A percentile compares a stretch with the other conserved stretches of the same genome.
Conservation (phyloP, 2,797 vertebrate species). For the Amblyraja radiata region DNA sequence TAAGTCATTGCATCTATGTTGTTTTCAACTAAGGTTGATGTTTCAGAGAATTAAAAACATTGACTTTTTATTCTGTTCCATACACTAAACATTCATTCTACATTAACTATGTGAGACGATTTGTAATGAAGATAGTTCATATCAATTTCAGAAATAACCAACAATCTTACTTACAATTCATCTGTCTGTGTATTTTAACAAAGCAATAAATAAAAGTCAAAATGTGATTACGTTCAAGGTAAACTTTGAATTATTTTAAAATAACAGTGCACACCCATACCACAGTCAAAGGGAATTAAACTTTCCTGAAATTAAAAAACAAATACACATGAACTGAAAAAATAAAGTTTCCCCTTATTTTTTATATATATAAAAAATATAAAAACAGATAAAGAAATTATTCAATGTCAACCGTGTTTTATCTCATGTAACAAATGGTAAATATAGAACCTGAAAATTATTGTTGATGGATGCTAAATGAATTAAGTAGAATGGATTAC, state of each 20-base stretch:
- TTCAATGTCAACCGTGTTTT: slow-evolving; percentile 19
- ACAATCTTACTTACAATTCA: slow-evolving; percentile 27
- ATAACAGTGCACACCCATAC: slow-evolving; percentile 33
- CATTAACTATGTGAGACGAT: neutral
- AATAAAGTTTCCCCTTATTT: slow-evolving; percentile 35
- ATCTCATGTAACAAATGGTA: neutral
- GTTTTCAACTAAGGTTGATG: slow-evolving; percentile 22
- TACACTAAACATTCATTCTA: slow-evolving; percentile 6
- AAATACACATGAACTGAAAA: slow-evolving; percentile 36
- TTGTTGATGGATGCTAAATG: neutral
- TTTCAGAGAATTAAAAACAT: neutral
- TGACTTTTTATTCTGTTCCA: neutral
- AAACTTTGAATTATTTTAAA: slow-evolving; percentile 23
- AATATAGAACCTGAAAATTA: slow-evolving; percentile 21
- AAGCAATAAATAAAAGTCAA: slow-evolving; percentile 31
- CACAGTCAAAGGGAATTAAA: neutral
- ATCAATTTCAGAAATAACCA: slow-evolving; percentile 33
- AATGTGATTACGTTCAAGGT: neutral
- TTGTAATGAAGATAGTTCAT: slow-evolving; percentile 27
- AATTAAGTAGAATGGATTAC: neutral
- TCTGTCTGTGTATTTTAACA: slow-evolving; percentile 17
- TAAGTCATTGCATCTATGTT: neutral
- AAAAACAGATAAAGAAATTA: slow-evolving; percentile 37
- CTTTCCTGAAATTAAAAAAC: neutral
- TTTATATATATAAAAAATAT: slow-evolving; percentile 36